phyloP scores from a whole-genome alignment of 2,113 vertebrate species.

The Rhabdornis inornatus region DNA sequence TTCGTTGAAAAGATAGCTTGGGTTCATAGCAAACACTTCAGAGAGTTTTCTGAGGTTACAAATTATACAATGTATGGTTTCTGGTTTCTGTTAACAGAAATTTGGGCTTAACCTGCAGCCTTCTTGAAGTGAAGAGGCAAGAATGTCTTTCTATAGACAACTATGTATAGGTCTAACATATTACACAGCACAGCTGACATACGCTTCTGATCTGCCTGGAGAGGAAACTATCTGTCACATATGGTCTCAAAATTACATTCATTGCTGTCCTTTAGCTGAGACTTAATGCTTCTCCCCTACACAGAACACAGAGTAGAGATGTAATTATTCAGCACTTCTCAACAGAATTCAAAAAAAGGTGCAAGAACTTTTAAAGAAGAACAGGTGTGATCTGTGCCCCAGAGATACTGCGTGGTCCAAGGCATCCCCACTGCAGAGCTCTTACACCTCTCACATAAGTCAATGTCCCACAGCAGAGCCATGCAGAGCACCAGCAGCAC shows the following conservation, averaged over 20 bases:
- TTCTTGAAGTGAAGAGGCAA: background rate
- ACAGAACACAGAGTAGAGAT: background rate
- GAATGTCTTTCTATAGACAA: background rate
- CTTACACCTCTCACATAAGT: background rate
- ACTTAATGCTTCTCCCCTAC: background rate
- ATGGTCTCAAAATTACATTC: background rate
- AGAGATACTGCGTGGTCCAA: background rate
- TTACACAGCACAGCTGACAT: background rate
- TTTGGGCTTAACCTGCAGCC: background rate
- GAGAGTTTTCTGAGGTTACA: background rate
- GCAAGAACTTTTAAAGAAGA: background rate
- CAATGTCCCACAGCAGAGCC: background rate
- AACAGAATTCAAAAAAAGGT: background rate
- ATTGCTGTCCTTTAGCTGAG: background rate
- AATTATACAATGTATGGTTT: background rate
- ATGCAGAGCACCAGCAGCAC: background rate
- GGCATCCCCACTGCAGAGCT: background rate
- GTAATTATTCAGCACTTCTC: background rate
- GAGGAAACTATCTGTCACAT: background rate
- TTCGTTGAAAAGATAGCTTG: background rate
- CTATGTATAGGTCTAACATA: background rate
- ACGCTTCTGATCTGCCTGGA: background rate
- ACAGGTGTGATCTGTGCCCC: background rate
- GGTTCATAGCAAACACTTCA: background rate
- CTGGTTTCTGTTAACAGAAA: background rate